Conservation (phyloP, 2,113 vertebrate species). For the Semnornis frantzii region DNA sequence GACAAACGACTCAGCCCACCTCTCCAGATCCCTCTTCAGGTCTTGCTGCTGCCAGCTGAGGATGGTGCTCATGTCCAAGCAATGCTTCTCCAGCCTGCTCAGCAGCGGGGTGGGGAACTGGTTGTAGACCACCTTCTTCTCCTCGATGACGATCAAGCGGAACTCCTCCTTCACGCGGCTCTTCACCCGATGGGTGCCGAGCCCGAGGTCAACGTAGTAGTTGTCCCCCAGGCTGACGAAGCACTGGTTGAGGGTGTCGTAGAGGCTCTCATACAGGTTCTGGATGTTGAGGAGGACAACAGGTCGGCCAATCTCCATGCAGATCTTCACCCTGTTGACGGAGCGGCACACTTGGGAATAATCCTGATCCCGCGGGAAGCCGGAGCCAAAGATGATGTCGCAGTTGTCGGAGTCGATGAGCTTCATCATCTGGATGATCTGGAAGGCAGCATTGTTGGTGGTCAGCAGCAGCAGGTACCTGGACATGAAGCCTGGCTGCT, state of each 20-base stretch:
- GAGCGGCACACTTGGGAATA: slow-evolving; percentile 81
- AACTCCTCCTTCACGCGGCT: slow-evolving; percentile 79
- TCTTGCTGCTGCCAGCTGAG: slow-evolving; percentile 65
- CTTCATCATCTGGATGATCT: slow-evolving; percentile 73
- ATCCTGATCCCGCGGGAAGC: slow-evolving; percentile 83
- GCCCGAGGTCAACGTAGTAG: slow-evolving; percentile 81
- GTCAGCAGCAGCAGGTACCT: slow-evolving; percentile 81
- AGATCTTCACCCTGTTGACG: slow-evolving; percentile 79
- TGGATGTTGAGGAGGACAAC: slow-evolving; percentile 82
- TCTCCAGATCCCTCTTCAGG: slow-evolving; percentile 67
- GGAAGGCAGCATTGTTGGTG: slow-evolving; percentile 79
- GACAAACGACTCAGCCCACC: slow-evolving; percentile 32
- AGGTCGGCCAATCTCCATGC: slow-evolving; percentile 81
- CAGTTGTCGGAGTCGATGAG: slow-evolving; percentile 55
- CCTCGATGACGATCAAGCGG: slow-evolving; percentile 78
- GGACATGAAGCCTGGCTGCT: slow-evolving; percentile 41
- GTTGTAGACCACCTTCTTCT: slow-evolving; percentile 81
- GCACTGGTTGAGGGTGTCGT: slow-evolving; percentile 81
- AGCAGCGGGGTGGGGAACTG: slow-evolving; percentile 81
- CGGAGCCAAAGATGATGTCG: slow-evolving; percentile 81
- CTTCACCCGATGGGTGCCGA: slow-evolving; percentile 81
- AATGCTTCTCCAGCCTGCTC: slow-evolving; percentile 82
- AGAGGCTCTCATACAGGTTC: slow-evolving; percentile 83
- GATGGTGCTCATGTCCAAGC: slow-evolving; percentile 76
- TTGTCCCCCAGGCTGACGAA: slow-evolving; percentile 78